Evolutionary conservation across 2,113 vertebrate species (phyloP).

Genomic region (Sinocyclocheilus maitianheensis): DNA sequence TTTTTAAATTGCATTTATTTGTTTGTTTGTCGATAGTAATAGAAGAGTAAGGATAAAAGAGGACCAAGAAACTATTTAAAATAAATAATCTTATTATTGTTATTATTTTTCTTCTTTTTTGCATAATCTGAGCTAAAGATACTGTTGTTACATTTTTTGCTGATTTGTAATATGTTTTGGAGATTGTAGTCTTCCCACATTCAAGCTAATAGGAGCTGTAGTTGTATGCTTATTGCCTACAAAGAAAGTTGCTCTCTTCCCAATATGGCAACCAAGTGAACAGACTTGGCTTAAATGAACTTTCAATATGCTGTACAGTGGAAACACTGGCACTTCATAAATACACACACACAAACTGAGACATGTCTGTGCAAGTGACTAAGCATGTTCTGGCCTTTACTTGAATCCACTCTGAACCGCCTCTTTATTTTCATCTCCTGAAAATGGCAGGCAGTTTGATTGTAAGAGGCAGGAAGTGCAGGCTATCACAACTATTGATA

Average conservation of each 20-base stretch:
- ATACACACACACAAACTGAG: not conserved
- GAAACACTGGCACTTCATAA: not conserved
- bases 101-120: no score
- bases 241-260: not conserved
- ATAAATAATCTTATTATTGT: no score
- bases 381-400: conserved; percentile 25
- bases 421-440: not conserved
- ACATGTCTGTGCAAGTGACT: not conserved
- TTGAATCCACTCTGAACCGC: not conserved
- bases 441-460: conserved; percentile 22
- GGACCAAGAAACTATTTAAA: no score
- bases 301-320: not conserved
- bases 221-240: not conserved
- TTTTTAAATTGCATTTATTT: no score
- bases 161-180: no score
- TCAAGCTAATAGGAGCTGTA: not conserved
- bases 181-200: no score
- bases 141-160: no score
- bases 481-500: not conserved
- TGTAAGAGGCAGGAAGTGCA: not conserved
- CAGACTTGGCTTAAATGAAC: not conserved
- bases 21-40: no score
- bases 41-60: no score
- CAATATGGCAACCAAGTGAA: not conserved
- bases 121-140: no score